Base-by-base conservation (phyloP, 1,140 invertebrate genomes). In the Bombus affinis region DNA sequence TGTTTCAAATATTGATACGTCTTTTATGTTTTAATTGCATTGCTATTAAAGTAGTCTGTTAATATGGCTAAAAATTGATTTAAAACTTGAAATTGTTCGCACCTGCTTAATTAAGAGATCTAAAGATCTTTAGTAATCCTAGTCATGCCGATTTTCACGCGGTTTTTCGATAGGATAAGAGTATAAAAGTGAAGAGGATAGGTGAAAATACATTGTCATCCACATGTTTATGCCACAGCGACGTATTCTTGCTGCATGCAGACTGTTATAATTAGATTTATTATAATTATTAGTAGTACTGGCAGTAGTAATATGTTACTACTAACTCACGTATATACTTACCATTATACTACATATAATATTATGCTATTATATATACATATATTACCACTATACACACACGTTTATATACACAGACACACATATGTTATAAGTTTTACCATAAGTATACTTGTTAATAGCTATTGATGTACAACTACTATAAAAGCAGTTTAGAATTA, bases 231-330 rank as follows among this genome's bases (percentile, higher is more conserved):
- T 72, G 47, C 79, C 37, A 72, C 82, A 73, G 81, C 72, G 82
- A 59, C 76, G 65, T 65, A 68, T 84, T 80, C 76, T 81, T 88
- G 84, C 75, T 91, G 78, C 72, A 85, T 90, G 62, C 76, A 88
- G 86, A 79, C 79, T 89, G 88, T 91, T 91, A 84, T 66, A 71
- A 18, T 88, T 88, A 86, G 57, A 81, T 90, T 87, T 87, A 87
- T 89, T 87, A 80, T 83, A 39, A 75, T 70, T 75, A 57, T 15
- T 57, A 68, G 2, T 53, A 37, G 3, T 72, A 62, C 37, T 75
- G 39, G n/a, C 75, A 44, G 35, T 87, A 62, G 35, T 88, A 72
- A 39, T 22, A 35, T 37, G 25, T 71, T 42, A 53, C 22, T 77
- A 80, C 62, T 65, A 65, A 32, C 12, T 3, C 6, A 65, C n/a